phyloP scores from a whole-genome alignment of 2,113 vertebrate species.

The Serranochromis macrocephalus region DNA sequence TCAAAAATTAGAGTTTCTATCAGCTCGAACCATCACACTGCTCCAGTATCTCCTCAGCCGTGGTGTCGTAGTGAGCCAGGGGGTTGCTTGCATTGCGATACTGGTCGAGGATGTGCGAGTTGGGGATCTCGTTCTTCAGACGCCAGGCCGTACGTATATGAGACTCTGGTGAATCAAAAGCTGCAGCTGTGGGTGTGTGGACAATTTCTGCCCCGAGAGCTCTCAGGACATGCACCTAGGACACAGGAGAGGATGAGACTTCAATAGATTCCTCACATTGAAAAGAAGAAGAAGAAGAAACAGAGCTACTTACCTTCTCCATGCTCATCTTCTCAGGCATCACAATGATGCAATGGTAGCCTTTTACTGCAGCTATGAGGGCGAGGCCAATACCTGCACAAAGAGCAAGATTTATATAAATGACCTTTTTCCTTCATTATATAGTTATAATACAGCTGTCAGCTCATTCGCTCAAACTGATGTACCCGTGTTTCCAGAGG shows the following conservation, averaged over 20 bases:
- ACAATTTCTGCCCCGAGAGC: slow-evolving; percentile 90
- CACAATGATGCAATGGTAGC: slow-evolving; percentile 87
- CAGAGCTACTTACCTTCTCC: slow-evolving; percentile 76
- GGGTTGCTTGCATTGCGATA: slow-evolving; percentile 87
- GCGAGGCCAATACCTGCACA: slow-evolving; percentile 83
- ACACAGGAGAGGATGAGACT: neutral
- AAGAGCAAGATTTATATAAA: neutral
- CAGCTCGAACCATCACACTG: slow-evolving; percentile 80
- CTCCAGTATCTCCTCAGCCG: slow-evolving; percentile 87
- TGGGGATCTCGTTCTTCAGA: slow-evolving; percentile 83
- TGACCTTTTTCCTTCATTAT: slow-evolving; percentile 6
- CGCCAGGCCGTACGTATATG: slow-evolving; percentile 84
- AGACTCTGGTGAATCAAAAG: slow-evolving; percentile 87
- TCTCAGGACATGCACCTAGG: slow-evolving; percentile 80
- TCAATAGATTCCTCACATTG: accelerated
- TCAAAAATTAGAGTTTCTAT: neutral
- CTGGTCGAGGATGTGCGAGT: slow-evolving; percentile 85
- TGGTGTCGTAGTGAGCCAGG: slow-evolving; percentile 83
- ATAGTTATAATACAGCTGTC: neutral
- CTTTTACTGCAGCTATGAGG: slow-evolving; percentile 83
- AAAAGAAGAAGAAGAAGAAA: neutral
- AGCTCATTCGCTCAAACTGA: neutral
- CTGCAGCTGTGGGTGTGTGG: slow-evolving; percentile 80
- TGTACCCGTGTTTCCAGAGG: slow-evolving; percentile 85
- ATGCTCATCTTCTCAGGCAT: slow-evolving; percentile 93